Percentiles rank a stretch among this genome's conserved stretches.
phyloP scores from a whole-genome alignment of 2,113 vertebrate genomes.

The Connochaetes taurinus region DNA sequence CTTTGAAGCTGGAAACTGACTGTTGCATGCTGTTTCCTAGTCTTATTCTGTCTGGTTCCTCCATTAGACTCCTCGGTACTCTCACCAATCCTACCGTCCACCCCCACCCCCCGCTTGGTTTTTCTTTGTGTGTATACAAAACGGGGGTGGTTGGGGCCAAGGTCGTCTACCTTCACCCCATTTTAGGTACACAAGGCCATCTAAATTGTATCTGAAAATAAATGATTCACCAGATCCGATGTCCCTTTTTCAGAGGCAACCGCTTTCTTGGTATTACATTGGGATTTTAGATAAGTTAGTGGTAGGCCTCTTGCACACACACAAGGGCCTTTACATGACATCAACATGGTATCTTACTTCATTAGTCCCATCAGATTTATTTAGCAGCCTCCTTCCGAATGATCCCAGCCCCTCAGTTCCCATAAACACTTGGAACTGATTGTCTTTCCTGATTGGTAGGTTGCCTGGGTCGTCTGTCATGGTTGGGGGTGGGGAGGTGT shows the following conservation, averaged over 20 bases:
- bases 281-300: not conserved
- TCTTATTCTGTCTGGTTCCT: not conserved
- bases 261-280: not conserved
- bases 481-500: constrained; percentile 58
- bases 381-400: constrained; percentile 22
- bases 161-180: not conserved
- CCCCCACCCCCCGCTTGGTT: not conserved
- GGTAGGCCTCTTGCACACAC: constrained; percentile 26
- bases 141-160: not conserved
- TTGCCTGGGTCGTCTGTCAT: constrained; percentile 63
- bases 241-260: not conserved
- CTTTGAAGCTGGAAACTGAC: constrained; percentile 32
- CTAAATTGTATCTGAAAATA: not conserved
- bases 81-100: not conserved
- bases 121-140: constrained; percentile 42
- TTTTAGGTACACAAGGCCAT: not conserved
- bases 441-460: constrained; percentile 65
- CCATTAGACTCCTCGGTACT: not conserved
- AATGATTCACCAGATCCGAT: constrained; percentile 41
- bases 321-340: not conserved
- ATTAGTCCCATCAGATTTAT: constrained; percentile 66
- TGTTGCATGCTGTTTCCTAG: not conserved
- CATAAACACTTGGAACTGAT: constrained; percentile 66
- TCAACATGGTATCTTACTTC: constrained; percentile 16
- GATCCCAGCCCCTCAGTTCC: constrained; percentile 23